A percentile compares a stretch with the other conserved stretches of the same genome.
Conservation (phyloP, 2,113 vertebrate species). For the Talpa occidentalis region DNA sequence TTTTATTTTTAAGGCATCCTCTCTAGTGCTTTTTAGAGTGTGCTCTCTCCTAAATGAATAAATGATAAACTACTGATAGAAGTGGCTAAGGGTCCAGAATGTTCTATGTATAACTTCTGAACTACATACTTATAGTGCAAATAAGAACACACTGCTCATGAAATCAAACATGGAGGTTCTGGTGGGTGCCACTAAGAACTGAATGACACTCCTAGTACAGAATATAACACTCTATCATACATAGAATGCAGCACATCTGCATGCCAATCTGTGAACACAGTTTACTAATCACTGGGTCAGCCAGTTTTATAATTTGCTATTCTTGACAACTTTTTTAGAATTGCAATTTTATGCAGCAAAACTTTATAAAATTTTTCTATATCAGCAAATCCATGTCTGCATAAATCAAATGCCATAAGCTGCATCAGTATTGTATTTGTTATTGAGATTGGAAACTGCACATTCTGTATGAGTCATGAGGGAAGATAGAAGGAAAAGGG, state of each 20-base stretch:
- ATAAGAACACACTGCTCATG: neutral
- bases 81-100: neutral
- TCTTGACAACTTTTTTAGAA: neutral
- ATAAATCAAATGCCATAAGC: conserved; percentile 1
- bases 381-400: conserved; percentile 27
- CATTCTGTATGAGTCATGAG: neutral
- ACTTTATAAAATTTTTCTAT: neutral
- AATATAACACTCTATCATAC: neutral
- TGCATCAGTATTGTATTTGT: neutral
- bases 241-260: neutral
- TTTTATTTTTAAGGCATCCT: conserved; percentile 17
- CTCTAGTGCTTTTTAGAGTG: neutral
- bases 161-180: neutral
- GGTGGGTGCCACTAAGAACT: neutral
- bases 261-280: neutral
- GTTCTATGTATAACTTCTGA: neutral
- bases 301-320: neutral
- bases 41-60: conserved; percentile 26
- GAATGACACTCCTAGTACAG: too few relatives aligned
- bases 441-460: neutral
- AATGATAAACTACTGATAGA: neutral
- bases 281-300: neutral
- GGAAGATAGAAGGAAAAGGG: neutral
- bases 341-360: conserved; percentile 30
- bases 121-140: neutral